phyloP scores from a whole-genome alignment of 2,888 invertebrate genomes.

The Papilio protenor region DNA sequence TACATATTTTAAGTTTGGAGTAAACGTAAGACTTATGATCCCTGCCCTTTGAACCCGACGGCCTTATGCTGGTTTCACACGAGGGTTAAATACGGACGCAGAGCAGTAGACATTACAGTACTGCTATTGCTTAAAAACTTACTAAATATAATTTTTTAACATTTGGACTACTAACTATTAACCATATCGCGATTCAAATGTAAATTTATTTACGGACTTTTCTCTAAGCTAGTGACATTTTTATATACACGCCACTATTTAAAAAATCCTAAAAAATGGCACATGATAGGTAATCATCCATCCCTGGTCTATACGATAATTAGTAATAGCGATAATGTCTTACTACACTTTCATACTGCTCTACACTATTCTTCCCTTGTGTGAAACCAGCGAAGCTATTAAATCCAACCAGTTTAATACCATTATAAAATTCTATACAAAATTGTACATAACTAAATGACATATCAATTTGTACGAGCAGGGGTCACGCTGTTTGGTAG shows the following conservation, averaged over 20 bases:
- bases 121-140: not conserved
- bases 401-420: constrained; percentile 10
- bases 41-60: not conserved
- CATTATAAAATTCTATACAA: constrained; percentile 20
- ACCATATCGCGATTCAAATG: no score
- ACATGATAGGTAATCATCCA: no score
- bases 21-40: constrained; percentile 10
- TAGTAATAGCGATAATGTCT: not conserved
- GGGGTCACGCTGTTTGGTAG: constrained; percentile 21
- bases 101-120: not conserved
- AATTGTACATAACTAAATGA: constrained; percentile 18
- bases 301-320: no score
- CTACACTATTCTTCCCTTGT: not conserved
- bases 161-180: no score
- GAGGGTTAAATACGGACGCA: not conserved
- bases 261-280: no score
- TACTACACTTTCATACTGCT: not conserved
- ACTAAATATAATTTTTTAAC: no score
- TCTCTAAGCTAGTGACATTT: no score
- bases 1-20: constrained; percentile 9
- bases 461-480: constrained; percentile 22
- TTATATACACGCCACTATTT: no score
- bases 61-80: constrained; percentile 4
- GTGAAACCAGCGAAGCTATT: not conserved
- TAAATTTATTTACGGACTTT: no score